These are phyloP conservation scores for Troilus luridus DNA, from an alignment of 2,888 invertebrate genomes.

Conservation along the genomic window DNA sequence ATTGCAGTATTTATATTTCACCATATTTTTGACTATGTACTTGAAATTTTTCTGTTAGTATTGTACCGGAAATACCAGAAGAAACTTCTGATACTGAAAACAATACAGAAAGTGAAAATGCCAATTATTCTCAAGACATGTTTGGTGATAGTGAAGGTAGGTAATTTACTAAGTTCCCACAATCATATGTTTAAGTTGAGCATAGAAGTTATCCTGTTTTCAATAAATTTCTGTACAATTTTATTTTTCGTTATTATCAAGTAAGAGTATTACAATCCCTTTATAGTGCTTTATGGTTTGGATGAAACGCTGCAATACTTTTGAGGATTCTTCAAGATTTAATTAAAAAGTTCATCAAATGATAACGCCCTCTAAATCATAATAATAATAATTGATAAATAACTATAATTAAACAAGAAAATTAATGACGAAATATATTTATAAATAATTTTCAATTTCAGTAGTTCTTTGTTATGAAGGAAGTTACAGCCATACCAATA, in stretches of 20 bases:
- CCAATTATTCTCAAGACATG: conserved; percentile 63
- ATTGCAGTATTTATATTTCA: background rate
- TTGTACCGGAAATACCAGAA: conserved; percentile 18
- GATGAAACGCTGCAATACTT: too few species aligned
- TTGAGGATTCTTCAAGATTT: too few species aligned
- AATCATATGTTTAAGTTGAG: background rate
- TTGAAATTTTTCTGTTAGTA: background rate
- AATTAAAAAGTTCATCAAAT: too few species aligned
- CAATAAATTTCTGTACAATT: background rate
- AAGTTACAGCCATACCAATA: too few species aligned
- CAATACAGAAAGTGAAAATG: conserved; percentile 18
- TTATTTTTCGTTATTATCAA: background rate
- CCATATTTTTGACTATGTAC: background rate
- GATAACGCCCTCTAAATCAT: too few species aligned
- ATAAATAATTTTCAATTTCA: too few species aligned
- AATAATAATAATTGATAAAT: too few species aligned
- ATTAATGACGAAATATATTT: too few species aligned
- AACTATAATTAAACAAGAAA: too few species aligned
- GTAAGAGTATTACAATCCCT: background rate
- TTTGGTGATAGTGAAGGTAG: conserved; percentile 62
- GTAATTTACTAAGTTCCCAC: background rate
- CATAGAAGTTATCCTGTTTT: background rate
- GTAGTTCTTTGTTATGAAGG: too few species aligned
- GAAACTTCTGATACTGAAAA: conserved; percentile 49
- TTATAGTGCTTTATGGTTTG: too few species aligned